phyloP scores from a whole-genome alignment of 2,797 vertebrate species.

The Tadarida brasiliensis region DNA sequence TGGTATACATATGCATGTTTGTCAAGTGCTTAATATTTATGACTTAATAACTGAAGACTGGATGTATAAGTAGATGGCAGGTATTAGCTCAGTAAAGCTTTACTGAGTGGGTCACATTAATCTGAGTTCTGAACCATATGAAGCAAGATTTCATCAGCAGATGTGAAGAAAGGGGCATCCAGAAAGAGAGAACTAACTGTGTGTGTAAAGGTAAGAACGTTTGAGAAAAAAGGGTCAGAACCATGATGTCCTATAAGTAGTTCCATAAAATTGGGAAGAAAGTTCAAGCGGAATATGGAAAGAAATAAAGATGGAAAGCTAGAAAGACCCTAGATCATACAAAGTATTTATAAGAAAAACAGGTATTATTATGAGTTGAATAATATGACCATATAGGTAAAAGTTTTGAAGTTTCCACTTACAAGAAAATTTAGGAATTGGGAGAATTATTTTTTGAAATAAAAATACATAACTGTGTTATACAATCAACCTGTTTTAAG shows the following conservation, averaged over 20 bases:
- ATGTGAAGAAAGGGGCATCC: background rate
- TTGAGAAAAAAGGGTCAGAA: background rate
- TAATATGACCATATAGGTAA: background rate
- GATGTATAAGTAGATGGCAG: background rate
- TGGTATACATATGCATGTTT: background rate
- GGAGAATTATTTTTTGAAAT: background rate
- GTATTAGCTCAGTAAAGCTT: conserved; percentile 6
- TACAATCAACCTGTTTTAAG: conserved; percentile 22
- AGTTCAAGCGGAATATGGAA: background rate
- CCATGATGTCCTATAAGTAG: background rate
- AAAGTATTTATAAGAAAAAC: background rate
- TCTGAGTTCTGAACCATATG: background rate
- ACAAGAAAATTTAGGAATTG: conserved; percentile 14
- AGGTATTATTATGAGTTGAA: background rate
- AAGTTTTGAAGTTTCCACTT: background rate
- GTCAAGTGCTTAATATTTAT: conserved; percentile 15
- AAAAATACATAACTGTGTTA: conserved; percentile 33
- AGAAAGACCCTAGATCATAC: background rate
- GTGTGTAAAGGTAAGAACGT: background rate
- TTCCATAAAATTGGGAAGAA: background rate
- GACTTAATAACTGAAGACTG: background rate
- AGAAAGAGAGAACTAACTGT: background rate
- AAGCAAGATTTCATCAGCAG: background rate
- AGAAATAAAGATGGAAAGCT: background rate
- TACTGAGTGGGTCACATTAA: background rate